A percentile compares a stretch with the other conserved stretches of the same genome.
Conservation (phyloP, 1,140 invertebrate species). For the Ips typographus region DNA sequence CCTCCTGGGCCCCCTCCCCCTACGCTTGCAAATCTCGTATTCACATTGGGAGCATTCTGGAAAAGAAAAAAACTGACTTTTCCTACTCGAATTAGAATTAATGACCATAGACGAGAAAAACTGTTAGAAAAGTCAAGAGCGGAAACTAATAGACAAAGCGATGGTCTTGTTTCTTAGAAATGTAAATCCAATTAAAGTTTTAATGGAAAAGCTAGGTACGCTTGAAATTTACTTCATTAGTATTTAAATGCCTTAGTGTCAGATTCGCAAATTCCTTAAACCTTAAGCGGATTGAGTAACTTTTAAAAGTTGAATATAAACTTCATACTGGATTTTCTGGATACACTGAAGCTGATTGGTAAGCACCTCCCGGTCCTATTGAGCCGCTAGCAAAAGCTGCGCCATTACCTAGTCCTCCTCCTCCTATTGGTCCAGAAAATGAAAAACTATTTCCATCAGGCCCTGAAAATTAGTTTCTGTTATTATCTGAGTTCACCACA, state of each 20-base stretch:
- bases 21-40: slow-evolving; percentile 54
- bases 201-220: slow-evolving; percentile 8
- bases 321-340: slow-evolving; percentile 58
- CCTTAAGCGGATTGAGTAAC: no score
- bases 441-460: slow-evolving; percentile 25
- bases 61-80: slow-evolving; percentile 32
- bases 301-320: slow-evolving; percentile 35
- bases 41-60: slow-evolving; percentile 61
- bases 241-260: not conserved
- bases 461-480: slow-evolving; percentile 13
- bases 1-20: slow-evolving; percentile 49
- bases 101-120: not conserved
- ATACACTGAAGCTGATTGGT: slow-evolving; percentile 59
- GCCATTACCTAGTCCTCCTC: slow-evolving; percentile 21
- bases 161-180: not conserved
- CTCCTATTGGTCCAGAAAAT: slow-evolving; percentile 22
- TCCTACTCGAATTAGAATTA: not conserved
- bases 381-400: slow-evolving; percentile 51
- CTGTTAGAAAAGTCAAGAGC: not conserved
- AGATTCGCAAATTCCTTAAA: not conserved
- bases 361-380: slow-evolving; percentile 55
- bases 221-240: slow-evolving; percentile 13
- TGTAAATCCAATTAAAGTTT: slow-evolving; percentile 4
- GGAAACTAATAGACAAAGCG: slow-evolving; percentile 1
- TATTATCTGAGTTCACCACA: not conserved